Evolutionary conservation across 23 tunicate species (phyloP).

Genomic region (Clavelina lepadiformis): DNA sequence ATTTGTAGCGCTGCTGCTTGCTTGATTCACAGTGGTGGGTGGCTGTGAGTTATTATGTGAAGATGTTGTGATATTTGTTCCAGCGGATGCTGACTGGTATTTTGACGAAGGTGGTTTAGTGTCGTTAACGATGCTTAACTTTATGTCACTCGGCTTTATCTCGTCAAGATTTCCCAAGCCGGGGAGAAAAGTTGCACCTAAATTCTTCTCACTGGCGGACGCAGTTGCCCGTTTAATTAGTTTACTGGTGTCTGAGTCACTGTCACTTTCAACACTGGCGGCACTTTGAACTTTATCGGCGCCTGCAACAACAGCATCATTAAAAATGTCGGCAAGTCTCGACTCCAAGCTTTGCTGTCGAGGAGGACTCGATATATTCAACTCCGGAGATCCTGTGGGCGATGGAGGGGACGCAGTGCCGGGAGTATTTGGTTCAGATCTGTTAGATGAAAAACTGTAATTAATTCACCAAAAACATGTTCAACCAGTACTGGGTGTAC

Average conservation of each 20-base stretch:
- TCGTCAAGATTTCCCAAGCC: constrained; percentile 29
- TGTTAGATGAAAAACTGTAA: too few relatives aligned
- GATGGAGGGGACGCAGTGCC: constrained; percentile 81
- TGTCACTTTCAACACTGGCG: constrained; percentile 67
- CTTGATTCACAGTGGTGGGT: not conserved
- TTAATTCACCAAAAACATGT: too few relatives aligned
- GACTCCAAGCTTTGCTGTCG: constrained; percentile 87
- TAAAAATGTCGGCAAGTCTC: constrained; percentile 75
- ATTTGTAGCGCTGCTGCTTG: constrained; percentile 4
- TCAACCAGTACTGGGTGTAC: too few relatives aligned
- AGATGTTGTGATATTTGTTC: not conserved
- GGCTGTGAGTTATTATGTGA: not conserved
- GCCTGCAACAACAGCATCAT: constrained; percentile 5
- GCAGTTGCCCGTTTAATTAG: constrained; percentile 10
- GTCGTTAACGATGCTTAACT: not conserved
- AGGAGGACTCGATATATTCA: constrained; percentile 75
- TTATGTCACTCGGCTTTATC: not conserved
- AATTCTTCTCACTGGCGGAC: not conserved
- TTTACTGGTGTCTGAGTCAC: constrained; percentile 29
- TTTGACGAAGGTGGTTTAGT: not conserved
- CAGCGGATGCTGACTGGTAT: not conserved
- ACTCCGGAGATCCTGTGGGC: constrained; percentile 79
- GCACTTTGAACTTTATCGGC: constrained; percentile 14
- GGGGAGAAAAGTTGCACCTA: constrained; percentile 1
- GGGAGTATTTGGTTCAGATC: constrained; percentile 5